Base-by-base conservation (phyloP, 2,888 invertebrate genomes). In the Amphiduros pacificus region DNA sequence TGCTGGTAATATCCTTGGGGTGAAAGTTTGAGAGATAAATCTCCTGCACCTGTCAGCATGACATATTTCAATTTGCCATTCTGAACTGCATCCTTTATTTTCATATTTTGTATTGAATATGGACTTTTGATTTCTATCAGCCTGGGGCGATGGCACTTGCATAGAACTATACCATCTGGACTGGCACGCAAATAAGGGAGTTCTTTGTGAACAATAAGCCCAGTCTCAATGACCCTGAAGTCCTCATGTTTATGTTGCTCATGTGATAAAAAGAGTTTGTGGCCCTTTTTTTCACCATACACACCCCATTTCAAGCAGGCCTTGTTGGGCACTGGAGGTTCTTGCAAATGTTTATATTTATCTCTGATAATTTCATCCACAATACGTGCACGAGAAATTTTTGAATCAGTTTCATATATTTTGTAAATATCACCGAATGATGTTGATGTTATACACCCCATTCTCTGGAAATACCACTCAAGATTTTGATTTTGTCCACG, bases 1-100 rank as follows among this genome's bases (percentile, higher is more conserved):
- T 64, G 58, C 28, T 64, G 48, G 20, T 49, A 57, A 40, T 61
- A 64, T n/a, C n/a, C n/a, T n/a, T n/a, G n/a, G n/a, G n/a, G n/a
- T n/a, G n/a, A n/a, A n/a, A n/a, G n/a, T n/a, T n/a, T n/a, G n/a
- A n/a, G n/a, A n/a, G n/a, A n/a, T n/a, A n/a, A n/a, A n/a, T n/a
- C n/a, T n/a, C n/a, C n/a, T n/a, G n/a, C n/a, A n/a, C n/a, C n/a
- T n/a, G n/a, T n/a, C n/a, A n/a, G n/a, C n/a, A n/a, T n/a, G n/a
- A n/a, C n/a, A n/a, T n/a, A n/a, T n/a, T n/a, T n/a, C n/a, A n/a
- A n/a, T n/a, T n/a, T n/a, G n/a, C n/a, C n/a, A n/a, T n/a, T n/a
- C n/a, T n/a, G n/a, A n/a, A n/a, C n/a, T n/a, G n/a, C n/a, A n/a
- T n/a, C n/a, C n/a, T n/a, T n/a, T n/a, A n/a, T n/a, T n/a, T n/a